Evolutionary conservation across 2,797 vertebrate species (phyloP).

Genomic region (Morus bassanus): DNA sequence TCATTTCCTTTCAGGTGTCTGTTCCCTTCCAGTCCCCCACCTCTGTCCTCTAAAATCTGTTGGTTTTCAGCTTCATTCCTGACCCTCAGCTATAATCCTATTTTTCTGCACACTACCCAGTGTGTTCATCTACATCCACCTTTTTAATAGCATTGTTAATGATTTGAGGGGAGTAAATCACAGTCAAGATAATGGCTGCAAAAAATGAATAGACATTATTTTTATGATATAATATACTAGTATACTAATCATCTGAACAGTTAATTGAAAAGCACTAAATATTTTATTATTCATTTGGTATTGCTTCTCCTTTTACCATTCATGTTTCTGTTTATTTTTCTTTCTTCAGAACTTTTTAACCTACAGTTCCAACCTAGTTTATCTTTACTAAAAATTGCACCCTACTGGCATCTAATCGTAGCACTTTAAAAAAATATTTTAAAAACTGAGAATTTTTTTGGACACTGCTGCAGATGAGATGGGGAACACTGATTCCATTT

Average conservation of each 20-base stretch:
- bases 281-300: conserved; percentile 78
- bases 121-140: conserved; percentile 60
- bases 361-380: conserved; percentile 64
- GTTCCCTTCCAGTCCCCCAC: neutral
- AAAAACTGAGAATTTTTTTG: neutral
- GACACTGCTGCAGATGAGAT: neutral
- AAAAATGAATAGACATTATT: conserved; percentile 79
- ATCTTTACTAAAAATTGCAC: conserved; percentile 55
- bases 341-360: conserved; percentile 69
- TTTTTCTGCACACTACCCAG: conserved; percentile 54
- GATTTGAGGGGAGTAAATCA: conserved; percentile 77
- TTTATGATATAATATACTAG: conserved; percentile 76
- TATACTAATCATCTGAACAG: conserved; percentile 76
- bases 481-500: neutral
- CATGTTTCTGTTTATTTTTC: conserved; percentile 72
- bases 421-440: conserved; percentile 28
- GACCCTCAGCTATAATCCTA: conserved; percentile 54
- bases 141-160: conserved; percentile 77
- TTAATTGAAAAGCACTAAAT: conserved; percentile 82
- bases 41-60: neutral
- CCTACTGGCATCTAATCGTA: conserved; percentile 27
- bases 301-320: conserved; percentile 67
- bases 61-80: conserved; percentile 49
- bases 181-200: conserved; percentile 73
- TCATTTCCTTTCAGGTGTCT: neutral